Conservation (phyloP, 2,797 vertebrate genomes). For the Strix occidentalis region DNA sequence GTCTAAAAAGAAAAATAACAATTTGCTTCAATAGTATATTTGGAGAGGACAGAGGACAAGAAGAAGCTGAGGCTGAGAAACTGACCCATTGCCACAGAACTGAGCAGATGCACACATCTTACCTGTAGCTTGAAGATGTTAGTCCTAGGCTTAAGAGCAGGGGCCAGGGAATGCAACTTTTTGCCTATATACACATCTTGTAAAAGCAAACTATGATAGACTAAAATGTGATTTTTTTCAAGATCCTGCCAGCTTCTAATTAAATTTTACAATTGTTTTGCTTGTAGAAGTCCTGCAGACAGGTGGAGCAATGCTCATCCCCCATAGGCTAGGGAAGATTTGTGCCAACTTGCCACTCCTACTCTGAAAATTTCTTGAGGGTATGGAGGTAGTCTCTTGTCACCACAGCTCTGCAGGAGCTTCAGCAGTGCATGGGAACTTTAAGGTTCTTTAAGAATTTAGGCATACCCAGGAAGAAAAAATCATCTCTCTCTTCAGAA, state of each 20-base stretch:
- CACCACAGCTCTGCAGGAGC: not conserved
- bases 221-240: not conserved
- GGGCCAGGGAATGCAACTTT: not conserved
- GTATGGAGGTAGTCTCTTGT: not conserved
- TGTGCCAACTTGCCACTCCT: not conserved
- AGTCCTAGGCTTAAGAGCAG: not conserved
- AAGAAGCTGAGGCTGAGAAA: not conserved
- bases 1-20: constrained; percentile 25
- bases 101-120: not conserved
- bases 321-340: not conserved
- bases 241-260: not conserved
- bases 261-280: not conserved
- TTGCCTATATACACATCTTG: not conserved
- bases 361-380: not conserved
- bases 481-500: not conserved
- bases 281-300: not conserved
- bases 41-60: not conserved
- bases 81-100: not conserved
- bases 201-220: not conserved
- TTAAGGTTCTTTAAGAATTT: not conserved
- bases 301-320: not conserved
- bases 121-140: not conserved
- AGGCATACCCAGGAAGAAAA: not conserved
- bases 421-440: not conserved
- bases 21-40: not conserved